These are phyloP conservation scores for Acanthornis magna DNA, from an alignment of 2,797 vertebrate species.

Conservation along the genomic window DNA sequence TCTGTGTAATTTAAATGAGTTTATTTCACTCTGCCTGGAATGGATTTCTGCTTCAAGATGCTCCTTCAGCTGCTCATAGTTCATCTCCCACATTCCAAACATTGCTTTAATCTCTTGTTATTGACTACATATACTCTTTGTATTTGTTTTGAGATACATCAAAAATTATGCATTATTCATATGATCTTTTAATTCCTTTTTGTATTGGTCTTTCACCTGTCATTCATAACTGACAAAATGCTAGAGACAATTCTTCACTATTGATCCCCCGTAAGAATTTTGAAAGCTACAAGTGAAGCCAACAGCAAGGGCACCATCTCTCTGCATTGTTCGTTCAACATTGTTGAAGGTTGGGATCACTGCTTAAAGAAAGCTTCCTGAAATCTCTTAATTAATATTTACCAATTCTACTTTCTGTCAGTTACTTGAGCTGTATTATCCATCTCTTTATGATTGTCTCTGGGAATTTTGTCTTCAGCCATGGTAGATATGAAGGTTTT, in stretches of 20 bases:
- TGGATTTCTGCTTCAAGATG: slow-evolving; percentile 17
- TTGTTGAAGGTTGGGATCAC: background rate
- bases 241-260: background rate
- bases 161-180: background rate
- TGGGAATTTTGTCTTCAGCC: background rate
- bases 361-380: background rate
- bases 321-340: background rate
- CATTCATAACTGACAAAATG: background rate
- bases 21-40: background rate
- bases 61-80: background rate
- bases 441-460: background rate
- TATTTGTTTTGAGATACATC: background rate
- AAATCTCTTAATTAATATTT: background rate
- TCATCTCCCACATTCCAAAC: background rate
- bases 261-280: background rate
- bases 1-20: background rate
- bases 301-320: background rate
- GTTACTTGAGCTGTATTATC: background rate
- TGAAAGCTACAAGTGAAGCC: background rate
- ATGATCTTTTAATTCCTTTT: background rate
- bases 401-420: background rate
- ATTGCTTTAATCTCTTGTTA: background rate
- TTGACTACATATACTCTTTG: background rate
- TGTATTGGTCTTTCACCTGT: background rate
- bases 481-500: background rate